Conservation (phyloP, 2,113 vertebrate genomes). For the Spizaetus ornatus region DNA sequence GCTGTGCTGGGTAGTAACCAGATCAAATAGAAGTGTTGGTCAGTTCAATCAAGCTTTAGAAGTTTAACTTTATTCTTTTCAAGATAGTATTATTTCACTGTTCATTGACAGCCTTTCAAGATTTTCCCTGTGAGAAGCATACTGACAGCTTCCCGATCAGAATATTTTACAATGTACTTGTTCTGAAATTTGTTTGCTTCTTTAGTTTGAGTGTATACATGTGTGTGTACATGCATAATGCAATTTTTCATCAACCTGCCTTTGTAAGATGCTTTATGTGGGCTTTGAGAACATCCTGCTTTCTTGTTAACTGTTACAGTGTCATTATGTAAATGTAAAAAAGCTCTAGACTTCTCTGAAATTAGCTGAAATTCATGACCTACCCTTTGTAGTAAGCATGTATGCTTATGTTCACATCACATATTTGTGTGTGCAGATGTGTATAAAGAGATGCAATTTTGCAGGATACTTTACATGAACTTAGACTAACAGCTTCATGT, state of each 20-base stretch:
- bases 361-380: background rate
- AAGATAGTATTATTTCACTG: background rate
- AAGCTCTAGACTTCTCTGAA: background rate
- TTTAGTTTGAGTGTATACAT: background rate
- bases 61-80: background rate
- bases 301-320: background rate
- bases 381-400: background rate
- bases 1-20: background rate
- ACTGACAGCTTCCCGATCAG: background rate
- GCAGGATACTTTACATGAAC: background rate
- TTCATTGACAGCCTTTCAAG: background rate
- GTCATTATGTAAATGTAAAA: background rate
- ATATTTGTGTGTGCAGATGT: background rate
- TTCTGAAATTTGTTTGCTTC: background rate
- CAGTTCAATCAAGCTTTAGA: background rate
- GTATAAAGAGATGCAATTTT: background rate
- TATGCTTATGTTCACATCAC: background rate
- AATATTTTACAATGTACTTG: background rate
- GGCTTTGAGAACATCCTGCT: background rate
- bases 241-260: background rate
- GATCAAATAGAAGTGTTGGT: background rate
- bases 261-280: background rate
- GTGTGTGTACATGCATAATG: background rate
- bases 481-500: background rate
- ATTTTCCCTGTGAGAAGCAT: background rate